Evolutionary conservation across 2,888 invertebrate genomes (phyloP).

Genomic region (Andrena trimmerana): DNA sequence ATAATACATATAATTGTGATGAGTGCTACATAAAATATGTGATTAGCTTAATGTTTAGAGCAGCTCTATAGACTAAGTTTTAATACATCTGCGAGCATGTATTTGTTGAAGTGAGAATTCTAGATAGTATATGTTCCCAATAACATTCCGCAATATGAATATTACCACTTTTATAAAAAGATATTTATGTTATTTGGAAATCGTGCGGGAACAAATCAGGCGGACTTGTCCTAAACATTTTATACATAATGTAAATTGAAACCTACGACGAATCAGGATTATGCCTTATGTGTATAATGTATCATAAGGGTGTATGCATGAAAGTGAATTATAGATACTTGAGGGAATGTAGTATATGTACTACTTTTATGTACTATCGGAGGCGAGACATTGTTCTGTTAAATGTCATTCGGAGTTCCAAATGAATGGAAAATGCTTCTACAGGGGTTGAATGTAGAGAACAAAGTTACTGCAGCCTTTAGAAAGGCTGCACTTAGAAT

Average conservation of each 20-base stretch:
- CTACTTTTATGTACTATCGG: conserved; percentile 42
- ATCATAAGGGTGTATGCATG: conserved; percentile 60
- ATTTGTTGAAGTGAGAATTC: conserved; percentile 31
- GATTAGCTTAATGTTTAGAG: conserved; percentile 36
- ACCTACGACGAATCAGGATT: conserved; percentile 61
- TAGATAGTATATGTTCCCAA: conserved; percentile 53
- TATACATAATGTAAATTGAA: conserved; percentile 72
- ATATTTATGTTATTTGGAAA: conserved; percentile 51
- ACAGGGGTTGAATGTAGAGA: conserved; percentile 51
- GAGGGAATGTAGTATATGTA: conserved; percentile 34
- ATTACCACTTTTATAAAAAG: conserved; percentile 49
- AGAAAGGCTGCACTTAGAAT: conserved; percentile 35
- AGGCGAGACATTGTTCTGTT: conserved; percentile 43
- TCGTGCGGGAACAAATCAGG: conserved; percentile 64
- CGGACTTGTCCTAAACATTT: conserved; percentile 65
- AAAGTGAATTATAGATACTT: conserved; percentile 41
- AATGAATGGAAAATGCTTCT: conserved; percentile 48
- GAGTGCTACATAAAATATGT: conserved; percentile 27
- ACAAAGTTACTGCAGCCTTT: conserved; percentile 24
- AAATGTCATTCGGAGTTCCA: conserved; percentile 32
- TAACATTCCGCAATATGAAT: conserved; percentile 61
- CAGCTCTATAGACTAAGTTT: conserved; percentile 58
- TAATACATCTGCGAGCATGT: conserved; percentile 40
- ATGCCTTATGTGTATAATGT: conserved; percentile 71
- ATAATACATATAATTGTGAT: conserved; percentile 17